A percentile compares a stretch with the other conserved stretches of the same genome.
Evolutionary conservation across 2,113 vertebrate genomes (phyloP).

Genomic region (Dicentrarchus labrax): DNA sequence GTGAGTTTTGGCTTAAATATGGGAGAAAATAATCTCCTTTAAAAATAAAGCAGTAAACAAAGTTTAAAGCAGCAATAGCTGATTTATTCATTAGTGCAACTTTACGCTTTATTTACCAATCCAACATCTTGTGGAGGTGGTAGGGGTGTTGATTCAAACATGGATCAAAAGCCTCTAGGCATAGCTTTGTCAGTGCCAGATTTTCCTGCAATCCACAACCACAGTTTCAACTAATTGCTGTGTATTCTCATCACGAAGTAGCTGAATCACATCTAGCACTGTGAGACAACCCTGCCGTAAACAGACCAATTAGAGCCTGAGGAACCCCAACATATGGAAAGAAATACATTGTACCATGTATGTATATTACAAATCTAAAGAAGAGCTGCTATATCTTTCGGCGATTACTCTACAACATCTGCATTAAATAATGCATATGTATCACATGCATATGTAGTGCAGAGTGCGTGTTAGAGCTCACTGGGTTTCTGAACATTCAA

Average conservation of each 20-base stretch:
- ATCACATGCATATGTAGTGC: neutral
- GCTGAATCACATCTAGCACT: slow-evolving; percentile 10
- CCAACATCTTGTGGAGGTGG: neutral
- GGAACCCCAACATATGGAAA: neutral
- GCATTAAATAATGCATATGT: neutral
- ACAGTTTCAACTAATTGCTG: neutral
- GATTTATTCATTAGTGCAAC: neutral
- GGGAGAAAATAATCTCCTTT: neutral
- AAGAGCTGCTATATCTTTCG: neutral
- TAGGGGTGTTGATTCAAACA: slow-evolving; percentile 11
- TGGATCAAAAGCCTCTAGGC: neutral
- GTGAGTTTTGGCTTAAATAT: neutral
- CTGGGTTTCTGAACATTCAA: slow-evolving; percentile 18
- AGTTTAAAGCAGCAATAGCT: neutral
- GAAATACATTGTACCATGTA: neutral
- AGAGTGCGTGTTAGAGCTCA: slow-evolving; percentile 23
- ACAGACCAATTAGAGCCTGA: slow-evolving; percentile 38
- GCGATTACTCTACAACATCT: neutral
- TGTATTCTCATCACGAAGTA: slow-evolving; percentile 15
- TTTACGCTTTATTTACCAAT: neutral
- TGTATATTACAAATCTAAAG: slow-evolving; percentile 4
- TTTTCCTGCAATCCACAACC: neutral
- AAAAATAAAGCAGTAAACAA: neutral
- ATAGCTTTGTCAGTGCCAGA: neutral
- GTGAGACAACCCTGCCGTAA: slow-evolving; percentile 8